Evolutionary conservation across 2,113 vertebrate genomes (phyloP).

Genomic region (Craseonycteris thonglongyai): DNA sequence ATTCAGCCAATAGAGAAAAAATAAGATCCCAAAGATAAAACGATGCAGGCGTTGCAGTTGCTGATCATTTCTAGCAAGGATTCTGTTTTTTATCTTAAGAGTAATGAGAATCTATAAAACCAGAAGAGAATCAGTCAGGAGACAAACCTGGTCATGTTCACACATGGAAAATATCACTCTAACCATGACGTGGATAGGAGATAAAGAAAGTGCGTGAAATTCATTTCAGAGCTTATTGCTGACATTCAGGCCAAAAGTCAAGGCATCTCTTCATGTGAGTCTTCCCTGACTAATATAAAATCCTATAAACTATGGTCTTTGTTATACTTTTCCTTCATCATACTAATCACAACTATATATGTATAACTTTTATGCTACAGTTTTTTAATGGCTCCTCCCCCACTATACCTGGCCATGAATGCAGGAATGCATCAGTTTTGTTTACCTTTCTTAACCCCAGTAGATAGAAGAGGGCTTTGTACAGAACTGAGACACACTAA

Average conservation of each 20-base stretch:
- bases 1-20: background rate
- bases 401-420: background rate
- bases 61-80: background rate
- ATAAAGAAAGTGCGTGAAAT: background rate
- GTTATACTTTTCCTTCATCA: background rate
- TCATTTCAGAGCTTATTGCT: background rate
- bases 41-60: background rate
- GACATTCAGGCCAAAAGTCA: background rate
- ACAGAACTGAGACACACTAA: background rate
- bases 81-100: background rate
- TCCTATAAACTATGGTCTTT: too few species aligned
- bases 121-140: background rate
- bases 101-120: background rate
- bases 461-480: background rate
- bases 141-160: background rate
- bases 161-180: background rate
- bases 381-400: background rate
- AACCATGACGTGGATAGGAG: background rate
- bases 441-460: background rate
- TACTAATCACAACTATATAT: background rate
- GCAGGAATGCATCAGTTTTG: background rate
- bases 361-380: background rate
- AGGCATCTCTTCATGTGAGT: background rate
- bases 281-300: background rate
- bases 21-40: background rate